phyloP scores from a whole-genome alignment of 1,140 invertebrate genomes.

The Megathymus violae region DNA sequence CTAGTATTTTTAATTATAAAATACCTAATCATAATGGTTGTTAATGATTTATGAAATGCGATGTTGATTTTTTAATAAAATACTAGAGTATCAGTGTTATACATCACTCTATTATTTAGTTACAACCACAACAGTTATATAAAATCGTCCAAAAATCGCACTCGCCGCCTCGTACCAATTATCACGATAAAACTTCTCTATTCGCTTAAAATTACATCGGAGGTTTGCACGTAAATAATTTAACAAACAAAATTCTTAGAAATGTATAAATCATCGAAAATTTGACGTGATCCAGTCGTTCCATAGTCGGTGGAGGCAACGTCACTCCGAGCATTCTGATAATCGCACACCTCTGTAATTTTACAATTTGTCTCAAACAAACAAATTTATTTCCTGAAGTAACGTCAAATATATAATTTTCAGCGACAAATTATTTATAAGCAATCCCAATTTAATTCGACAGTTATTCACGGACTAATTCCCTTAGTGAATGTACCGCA shows the following conservation, averaged over 20 bases:
- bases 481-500: too few species aligned
- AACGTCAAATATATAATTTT: too few species aligned
- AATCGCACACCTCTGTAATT: too few species aligned
- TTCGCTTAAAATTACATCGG: constrained; percentile 68
- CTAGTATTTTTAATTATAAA: too few species aligned
- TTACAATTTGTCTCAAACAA: too few species aligned
- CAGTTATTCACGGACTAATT: too few species aligned
- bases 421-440: too few species aligned
- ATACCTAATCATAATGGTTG: neutral
- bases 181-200: constrained; percentile 44
- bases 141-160: constrained; percentile 42
- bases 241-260: constrained; percentile 50
- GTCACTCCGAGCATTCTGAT: too few species aligned
- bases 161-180: constrained; percentile 6
- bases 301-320: neutral
- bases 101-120: constrained; percentile 60
- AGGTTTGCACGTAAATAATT: constrained; percentile 45
- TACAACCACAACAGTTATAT: constrained; percentile 46
- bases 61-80: constrained; percentile 49
- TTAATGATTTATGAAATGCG: constrained; percentile 1
- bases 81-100: constrained; percentile 41
- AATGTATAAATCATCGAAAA: constrained; percentile 48
- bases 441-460: too few species aligned
- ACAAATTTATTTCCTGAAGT: too few species aligned
- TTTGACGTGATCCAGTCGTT: constrained; percentile 8